Evolutionary conservation across 1,140 invertebrate genomes (phyloP).

Genomic region (Chymomyza costata): DNA sequence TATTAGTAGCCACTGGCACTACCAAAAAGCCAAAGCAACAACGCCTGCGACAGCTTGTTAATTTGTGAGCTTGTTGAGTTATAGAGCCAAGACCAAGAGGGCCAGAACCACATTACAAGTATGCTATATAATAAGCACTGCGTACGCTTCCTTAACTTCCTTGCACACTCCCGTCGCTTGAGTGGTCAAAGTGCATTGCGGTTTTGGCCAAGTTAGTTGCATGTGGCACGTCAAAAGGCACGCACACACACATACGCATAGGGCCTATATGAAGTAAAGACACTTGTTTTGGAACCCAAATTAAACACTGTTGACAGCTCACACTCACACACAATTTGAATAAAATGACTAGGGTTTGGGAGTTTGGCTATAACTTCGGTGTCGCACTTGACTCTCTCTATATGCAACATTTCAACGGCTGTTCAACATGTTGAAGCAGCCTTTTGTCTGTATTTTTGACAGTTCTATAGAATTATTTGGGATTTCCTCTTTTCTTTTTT

Average conservation of each 20-base stretch:
- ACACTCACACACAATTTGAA: slow-evolving; percentile 61
- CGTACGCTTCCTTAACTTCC: slow-evolving; percentile 18
- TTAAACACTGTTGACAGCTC: slow-evolving; percentile 72
- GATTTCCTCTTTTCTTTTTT: slow-evolving; percentile 13
- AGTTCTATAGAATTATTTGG: slow-evolving; percentile 47
- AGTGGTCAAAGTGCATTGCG: slow-evolving; percentile 66
- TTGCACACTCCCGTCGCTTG: neutral
- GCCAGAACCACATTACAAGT: slow-evolving; percentile 7
- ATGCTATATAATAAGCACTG: slow-evolving; percentile 37
- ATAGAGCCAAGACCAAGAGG: slow-evolving; percentile 30
- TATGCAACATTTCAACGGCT: slow-evolving; percentile 26
- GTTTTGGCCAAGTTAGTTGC: slow-evolving; percentile 51
- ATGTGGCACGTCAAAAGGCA: slow-evolving; percentile 48
- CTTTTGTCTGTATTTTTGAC: slow-evolving; percentile 61
- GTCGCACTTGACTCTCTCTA: too few species aligned
- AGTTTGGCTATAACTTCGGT: neutral
- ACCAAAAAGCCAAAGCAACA: slow-evolving; percentile 26
- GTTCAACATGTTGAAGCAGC: slow-evolving; percentile 39
- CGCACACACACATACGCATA: slow-evolving; percentile 8
- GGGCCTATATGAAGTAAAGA: slow-evolving; percentile 17
- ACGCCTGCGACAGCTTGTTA: slow-evolving; percentile 56
- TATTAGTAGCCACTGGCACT: too few species aligned
- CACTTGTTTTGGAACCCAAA: slow-evolving; percentile 23
- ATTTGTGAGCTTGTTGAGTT: slow-evolving; percentile 73
- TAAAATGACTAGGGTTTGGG: slow-evolving; percentile 22